Base-by-base conservation (phyloP, 2,888 invertebrate species). In the Ischnus inquisitorius region DNA sequence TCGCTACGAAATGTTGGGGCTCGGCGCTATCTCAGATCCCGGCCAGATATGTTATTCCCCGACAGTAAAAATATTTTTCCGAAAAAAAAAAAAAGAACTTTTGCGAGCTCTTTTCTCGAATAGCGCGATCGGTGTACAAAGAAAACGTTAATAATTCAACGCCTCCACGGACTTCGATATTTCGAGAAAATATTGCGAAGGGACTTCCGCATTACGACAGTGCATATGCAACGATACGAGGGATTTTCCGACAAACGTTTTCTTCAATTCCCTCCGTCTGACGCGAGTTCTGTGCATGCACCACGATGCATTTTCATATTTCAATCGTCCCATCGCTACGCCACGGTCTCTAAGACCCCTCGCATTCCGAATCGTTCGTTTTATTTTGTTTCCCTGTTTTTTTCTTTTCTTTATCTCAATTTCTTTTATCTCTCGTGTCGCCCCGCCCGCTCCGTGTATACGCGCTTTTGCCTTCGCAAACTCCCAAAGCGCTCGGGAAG, bases 391-490 rank as follows among this genome's bases (percentile, higher is more conserved):
- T 34, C 34, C 19, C 19, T 2, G 1, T 54, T 51, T 46, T 74
- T 76, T 72, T 19, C 5, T 5, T 6, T 51, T 51, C 39, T 74
- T 76, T 72, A 60, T 41, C 57, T 68, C 72, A 82, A 80, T 83
- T 71, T 80, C 77, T 78, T 77, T 60, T 67, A 69, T 83, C 46
- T 46, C 48, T 46, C 51, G 22, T 57, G 72, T 57, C 69, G 48
- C 54, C 25, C n/a, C 43, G 51, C 57, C 19, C 43, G 51, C 57
- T 16, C 46, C 65, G 19, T 34, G 28, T 28, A 46, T 41, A 22
- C 41, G 51, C 62, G 64, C 10, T 64, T 64, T 68, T 65, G 68
- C 41, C 16, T 28, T 34, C 43, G 51, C 25, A 41, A 54, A 64
- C 22, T 25, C 22, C 25, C 43, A 51, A 19, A 69, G 62, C 46